Conservation (phyloP, 2,113 vertebrate species). For the Hypanus sabinus region DNA sequence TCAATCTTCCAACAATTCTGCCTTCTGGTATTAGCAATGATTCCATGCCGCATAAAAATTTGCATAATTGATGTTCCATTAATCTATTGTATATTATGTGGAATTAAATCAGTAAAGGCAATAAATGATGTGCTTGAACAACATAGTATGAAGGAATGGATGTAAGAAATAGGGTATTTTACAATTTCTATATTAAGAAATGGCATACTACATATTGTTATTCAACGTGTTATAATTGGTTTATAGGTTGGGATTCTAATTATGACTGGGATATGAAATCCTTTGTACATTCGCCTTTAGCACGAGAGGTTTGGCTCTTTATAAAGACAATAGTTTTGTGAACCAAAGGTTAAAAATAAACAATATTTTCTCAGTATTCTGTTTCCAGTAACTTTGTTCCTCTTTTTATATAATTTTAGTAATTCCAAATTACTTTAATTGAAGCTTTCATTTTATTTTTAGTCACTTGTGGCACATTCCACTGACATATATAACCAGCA, state of each 20-base stretch:
- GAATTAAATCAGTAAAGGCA: background rate
- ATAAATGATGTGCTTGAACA: background rate
- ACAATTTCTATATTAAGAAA: background rate
- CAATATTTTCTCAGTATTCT: background rate
- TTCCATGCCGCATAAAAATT: background rate
- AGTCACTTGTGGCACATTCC: constrained; percentile 79
- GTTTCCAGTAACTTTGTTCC: background rate
- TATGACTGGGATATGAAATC: too few species aligned
- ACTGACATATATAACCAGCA: constrained; percentile 71
- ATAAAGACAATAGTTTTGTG: background rate
- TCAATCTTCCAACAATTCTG: background rate
- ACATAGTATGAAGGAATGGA: background rate
- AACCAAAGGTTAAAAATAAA: too few species aligned
- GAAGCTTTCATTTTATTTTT: constrained; percentile 42
- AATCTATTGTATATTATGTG: background rate
- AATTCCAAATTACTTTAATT: background rate
- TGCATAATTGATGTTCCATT: background rate
- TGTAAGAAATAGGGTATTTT: background rate
- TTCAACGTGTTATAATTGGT: too few species aligned
- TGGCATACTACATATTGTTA: too few species aligned
- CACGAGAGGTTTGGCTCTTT: background rate
- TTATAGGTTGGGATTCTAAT: too few species aligned
- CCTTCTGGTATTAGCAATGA: background rate
- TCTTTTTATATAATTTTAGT: background rate
- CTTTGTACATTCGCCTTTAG: background rate